Percentiles rank a stretch among this genome's conserved stretches.
phyloP scores from a whole-genome alignment of 1,140 invertebrate species.

The Dendrolimus punctatus region DNA sequence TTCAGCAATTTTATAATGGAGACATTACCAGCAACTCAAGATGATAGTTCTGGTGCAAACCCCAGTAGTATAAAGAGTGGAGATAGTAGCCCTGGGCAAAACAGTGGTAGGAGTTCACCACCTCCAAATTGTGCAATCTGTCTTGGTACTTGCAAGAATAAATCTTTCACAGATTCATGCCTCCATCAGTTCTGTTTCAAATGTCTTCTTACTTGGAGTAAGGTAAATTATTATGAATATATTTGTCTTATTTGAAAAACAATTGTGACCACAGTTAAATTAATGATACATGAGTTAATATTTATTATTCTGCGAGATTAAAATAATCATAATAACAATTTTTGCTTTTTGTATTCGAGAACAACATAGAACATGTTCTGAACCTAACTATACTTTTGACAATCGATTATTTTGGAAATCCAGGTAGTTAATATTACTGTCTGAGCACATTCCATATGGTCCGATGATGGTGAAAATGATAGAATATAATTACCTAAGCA shows the following conservation, averaged over 20 bases:
- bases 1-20: conserved; percentile 32
- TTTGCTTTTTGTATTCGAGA: too few relatives aligned
- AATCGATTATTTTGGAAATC: too few relatives aligned
- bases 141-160: conserved; percentile 87
- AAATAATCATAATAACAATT: too few relatives aligned
- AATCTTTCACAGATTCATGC: conserved; percentile 93
- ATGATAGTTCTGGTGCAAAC: conserved; percentile 38
- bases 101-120: conserved; percentile 74
- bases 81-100: conserved; percentile 42
- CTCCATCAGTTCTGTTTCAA: conserved; percentile 95
- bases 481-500: too few relatives aligned
- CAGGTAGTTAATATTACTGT: too few relatives aligned
- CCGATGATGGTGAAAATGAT: too few relatives aligned
- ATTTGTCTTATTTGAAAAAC: neutral
- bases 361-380: too few relatives aligned
- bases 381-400: too few relatives aligned
- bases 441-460: too few relatives aligned
- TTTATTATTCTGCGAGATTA: too few relatives aligned
- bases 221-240: conserved; percentile 70
- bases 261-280: too few relatives aligned
- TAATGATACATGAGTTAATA: too few relatives aligned
- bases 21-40: conserved; percentile 33
- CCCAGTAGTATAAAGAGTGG: conserved; percentile 53
- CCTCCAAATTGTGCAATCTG: conserved; percentile 94
- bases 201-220: conserved; percentile 95